A percentile compares a stretch with the other conserved stretches of the same genome.
phyloP scores from a whole-genome alignment of 2,797 vertebrate genomes.

The Phalloptychus januarius region DNA sequence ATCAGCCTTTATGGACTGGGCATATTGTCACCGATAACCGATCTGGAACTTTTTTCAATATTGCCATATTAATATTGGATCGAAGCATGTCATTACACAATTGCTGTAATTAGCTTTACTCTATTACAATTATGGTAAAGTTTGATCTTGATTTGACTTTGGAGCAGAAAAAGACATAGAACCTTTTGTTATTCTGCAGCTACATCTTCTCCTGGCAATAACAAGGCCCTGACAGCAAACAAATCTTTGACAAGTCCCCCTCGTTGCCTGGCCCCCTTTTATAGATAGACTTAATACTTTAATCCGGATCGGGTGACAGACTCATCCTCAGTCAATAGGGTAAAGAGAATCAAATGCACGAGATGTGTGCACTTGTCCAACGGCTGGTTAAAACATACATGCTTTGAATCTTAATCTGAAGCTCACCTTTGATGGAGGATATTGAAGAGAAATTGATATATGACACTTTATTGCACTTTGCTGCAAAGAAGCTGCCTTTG shows the following conservation, averaged over 20 bases:
- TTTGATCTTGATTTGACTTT: slow-evolving; percentile 81
- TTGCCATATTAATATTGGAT: too few relatives aligned
- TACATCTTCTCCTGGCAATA: slow-evolving; percentile 63
- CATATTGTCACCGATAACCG: too few relatives aligned
- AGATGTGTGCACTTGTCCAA: slow-evolving; percentile 74
- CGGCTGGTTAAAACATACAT: slow-evolving; percentile 70
- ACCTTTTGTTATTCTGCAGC: slow-evolving; percentile 63
- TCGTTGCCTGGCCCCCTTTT: slow-evolving; percentile 67
- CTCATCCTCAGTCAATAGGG: slow-evolving; percentile 85
- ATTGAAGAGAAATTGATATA: slow-evolving; percentile 47
- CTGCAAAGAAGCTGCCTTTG: background rate
- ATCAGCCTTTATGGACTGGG: too few relatives aligned
- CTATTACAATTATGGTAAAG: slow-evolving; percentile 62
- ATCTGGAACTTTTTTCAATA: too few relatives aligned
- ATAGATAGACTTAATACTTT: slow-evolving; percentile 86
- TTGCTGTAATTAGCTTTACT: slow-evolving; percentile 71
- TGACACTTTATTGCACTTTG: slow-evolving; percentile 14
- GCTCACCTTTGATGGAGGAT: slow-evolving; percentile 71
- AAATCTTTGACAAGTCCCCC: slow-evolving; percentile 76
- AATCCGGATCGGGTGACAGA: slow-evolving; percentile 82
- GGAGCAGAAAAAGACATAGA: slow-evolving; percentile 55
- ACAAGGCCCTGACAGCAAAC: slow-evolving; percentile 75
- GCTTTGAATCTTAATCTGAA: slow-evolving; percentile 76
- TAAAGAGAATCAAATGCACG: slow-evolving; percentile 77
- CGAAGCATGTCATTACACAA: slow-evolving; percentile 57